Evolutionary conservation across 2,113 vertebrate species (phyloP).

Genomic region (Siniperca chuatsi): DNA sequence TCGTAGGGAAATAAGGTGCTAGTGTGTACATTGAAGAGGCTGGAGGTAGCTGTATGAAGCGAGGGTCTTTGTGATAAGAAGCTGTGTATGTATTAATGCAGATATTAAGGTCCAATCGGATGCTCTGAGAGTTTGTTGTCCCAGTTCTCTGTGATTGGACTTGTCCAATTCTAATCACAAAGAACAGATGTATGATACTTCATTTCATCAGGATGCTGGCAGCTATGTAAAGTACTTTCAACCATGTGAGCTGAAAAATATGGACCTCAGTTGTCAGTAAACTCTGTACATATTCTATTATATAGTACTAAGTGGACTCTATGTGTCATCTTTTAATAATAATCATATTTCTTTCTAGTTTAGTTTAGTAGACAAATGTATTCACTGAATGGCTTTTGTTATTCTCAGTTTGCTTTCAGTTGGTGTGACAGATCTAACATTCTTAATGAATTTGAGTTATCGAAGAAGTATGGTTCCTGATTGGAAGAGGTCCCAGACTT

Average conservation of each 20-base stretch:
- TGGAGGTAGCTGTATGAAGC: conserved; percentile 58
- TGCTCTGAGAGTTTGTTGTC: conserved; percentile 62
- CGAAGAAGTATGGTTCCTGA: not conserved
- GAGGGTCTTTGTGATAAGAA: conserved; percentile 63
- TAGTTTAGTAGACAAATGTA: not conserved
- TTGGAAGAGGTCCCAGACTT: not conserved
- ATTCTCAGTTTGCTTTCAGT: not conserved
- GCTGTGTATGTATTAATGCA: conserved; percentile 74
- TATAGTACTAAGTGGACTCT: not conserved
- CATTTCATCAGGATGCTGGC: conserved; percentile 47
- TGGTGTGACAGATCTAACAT: not conserved
- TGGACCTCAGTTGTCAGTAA: not conserved
- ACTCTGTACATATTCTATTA: conserved; percentile 4
- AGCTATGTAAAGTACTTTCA: conserved; percentile 10
- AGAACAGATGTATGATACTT: conserved; percentile 58
- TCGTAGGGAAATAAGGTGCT: conserved; percentile 80
- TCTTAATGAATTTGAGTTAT: not conserved
- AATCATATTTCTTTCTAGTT: not conserved
- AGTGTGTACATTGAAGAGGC: conserved; percentile 67
- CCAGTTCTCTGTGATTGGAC: conserved; percentile 75
- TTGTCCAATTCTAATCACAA: conserved; percentile 69
- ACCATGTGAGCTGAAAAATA: conserved; percentile 11
- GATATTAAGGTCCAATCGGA: conserved; percentile 73
- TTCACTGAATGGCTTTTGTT: not conserved
- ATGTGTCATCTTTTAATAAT: not conserved